Evolutionary conservation across 2,888 invertebrate genomes (phyloP).

Genomic region (Eristalis pertinax): DNA sequence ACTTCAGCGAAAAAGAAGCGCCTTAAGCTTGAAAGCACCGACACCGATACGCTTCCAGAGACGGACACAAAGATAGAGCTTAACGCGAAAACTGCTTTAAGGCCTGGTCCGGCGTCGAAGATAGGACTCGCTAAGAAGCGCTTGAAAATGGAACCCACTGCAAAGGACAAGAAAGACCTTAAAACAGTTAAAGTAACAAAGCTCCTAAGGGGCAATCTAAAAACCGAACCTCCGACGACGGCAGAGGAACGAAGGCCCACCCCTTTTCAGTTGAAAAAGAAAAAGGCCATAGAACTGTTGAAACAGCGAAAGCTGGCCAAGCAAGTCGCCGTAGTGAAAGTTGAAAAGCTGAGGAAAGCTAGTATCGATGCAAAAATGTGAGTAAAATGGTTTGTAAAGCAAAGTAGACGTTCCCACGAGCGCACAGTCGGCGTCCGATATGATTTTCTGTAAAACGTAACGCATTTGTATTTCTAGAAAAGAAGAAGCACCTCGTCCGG

Average conservation of each 20-base stretch:
- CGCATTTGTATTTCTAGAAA: conserved; percentile 74
- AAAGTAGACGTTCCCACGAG: background rate
- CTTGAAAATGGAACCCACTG: conserved; percentile 38
- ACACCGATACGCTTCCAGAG: conserved; percentile 18
- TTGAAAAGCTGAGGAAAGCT: conserved; percentile 44
- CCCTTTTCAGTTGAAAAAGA: conserved; percentile 36
- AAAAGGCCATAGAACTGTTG: conserved; percentile 43
- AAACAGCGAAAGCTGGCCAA: conserved; percentile 53
- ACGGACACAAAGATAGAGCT: background rate
- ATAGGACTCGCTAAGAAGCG: conserved; percentile 36
- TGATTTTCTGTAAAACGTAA: background rate
- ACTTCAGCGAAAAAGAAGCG: conserved; percentile 46
- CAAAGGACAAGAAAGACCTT: conserved; percentile 47
- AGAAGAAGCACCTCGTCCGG: conserved; percentile 73
- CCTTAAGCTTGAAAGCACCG: conserved; percentile 21
- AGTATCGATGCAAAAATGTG: conserved; percentile 62
- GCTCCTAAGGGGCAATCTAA: conserved; percentile 59
- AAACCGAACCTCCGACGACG: conserved; percentile 18
- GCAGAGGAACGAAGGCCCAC: conserved; percentile 27
- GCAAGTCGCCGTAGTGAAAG: conserved; percentile 44
- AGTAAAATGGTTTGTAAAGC: conserved; percentile 52
- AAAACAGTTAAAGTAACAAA: conserved; percentile 40
- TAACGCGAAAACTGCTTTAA: background rate
- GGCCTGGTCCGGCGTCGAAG: conserved; percentile 10
- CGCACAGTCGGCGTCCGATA: background rate